These are phyloP conservation scores for Casuarius casuarius DNA, from an alignment of 2,113 vertebrate species.

Conservation along the genomic window DNA sequence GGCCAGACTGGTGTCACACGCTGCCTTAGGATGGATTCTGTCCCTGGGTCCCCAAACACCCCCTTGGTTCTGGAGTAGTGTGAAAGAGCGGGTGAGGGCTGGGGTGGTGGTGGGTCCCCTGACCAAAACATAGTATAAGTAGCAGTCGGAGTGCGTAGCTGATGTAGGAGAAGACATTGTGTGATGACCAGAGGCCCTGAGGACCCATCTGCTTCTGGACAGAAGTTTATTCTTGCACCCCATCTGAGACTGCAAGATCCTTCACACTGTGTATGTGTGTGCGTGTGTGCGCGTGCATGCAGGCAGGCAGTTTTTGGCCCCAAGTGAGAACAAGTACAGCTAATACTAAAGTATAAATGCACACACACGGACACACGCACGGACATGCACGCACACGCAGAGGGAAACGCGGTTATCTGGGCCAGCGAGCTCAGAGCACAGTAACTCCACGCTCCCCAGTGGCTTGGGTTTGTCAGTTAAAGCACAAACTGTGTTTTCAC, in stretches of 20 bases:
- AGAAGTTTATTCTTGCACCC: not conserved
- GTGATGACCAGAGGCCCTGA: not conserved
- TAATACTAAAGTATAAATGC: not conserved
- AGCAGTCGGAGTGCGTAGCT: not conserved
- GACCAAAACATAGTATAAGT: not conserved
- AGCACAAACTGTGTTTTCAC: not conserved
- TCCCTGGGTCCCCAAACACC: not conserved
- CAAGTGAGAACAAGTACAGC: not conserved
- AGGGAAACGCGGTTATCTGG: not conserved
- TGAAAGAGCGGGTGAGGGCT: not conserved
- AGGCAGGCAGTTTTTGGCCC: not conserved
- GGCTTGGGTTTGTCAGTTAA: not conserved
- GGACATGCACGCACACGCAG: accelerated
- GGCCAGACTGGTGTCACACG: accelerated
- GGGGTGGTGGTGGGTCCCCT: accelerated
- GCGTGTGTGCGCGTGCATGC: too few species aligned
- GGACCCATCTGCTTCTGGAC: not conserved
- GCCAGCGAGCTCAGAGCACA: not conserved
- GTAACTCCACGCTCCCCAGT: not conserved
- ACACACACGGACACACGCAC: accelerated
- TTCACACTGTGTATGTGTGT: not conserved
- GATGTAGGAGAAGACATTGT: not conserved
- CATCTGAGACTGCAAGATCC: not conserved
- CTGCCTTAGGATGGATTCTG: not conserved
- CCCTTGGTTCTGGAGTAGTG: not conserved